These are phyloP conservation scores for Ecliptopera silaceata DNA, from an alignment of 2,888 invertebrate genomes.

Conservation along the genomic window DNA sequence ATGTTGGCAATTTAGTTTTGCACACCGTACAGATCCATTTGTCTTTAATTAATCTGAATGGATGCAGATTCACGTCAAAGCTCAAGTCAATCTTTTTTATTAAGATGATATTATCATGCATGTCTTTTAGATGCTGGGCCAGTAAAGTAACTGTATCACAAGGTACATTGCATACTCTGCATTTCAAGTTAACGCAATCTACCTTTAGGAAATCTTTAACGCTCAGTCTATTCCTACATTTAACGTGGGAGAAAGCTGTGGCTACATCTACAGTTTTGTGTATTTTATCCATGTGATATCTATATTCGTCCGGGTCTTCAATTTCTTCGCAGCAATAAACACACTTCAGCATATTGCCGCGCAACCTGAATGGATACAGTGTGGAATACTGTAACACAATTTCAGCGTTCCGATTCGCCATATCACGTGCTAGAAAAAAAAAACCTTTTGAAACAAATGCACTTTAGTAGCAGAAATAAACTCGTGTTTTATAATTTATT, in stretches of 20 bases:
- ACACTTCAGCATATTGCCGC: conserved; percentile 60
- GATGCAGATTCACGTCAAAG: conserved; percentile 61
- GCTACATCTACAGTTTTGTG: conserved; percentile 58
- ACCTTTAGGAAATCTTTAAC: conserved; percentile 63
- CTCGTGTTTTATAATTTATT: no score
- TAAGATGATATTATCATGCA: conserved; percentile 45
- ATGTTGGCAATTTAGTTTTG: conserved; percentile 54
- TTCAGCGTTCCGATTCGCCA: conserved; percentile 70
- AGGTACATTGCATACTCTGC: conserved; percentile 54
- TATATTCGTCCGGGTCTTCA: conserved; percentile 57
- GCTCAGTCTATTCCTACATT: conserved; percentile 35
- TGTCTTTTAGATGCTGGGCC: conserved; percentile 54
- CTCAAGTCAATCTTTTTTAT: conserved; percentile 48
- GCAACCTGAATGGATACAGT: conserved; percentile 69
- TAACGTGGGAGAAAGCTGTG: conserved; percentile 63
- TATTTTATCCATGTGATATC: conserved; percentile 56
- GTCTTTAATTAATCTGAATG: conserved; percentile 60
- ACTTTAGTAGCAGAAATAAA: no score
- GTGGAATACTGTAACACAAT: conserved; percentile 69
- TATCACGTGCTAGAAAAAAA: conserved; percentile 66
- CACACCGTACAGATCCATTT: conserved; percentile 63
- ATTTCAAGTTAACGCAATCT: conserved; percentile 60
- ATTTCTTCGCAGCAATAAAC: conserved; percentile 71
- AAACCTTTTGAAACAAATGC: conserved; percentile 28
- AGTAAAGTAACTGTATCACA: conserved; percentile 53